phyloP scores from a whole-genome alignment of 2,888 invertebrate species.

The Tethea ocularis region DNA sequence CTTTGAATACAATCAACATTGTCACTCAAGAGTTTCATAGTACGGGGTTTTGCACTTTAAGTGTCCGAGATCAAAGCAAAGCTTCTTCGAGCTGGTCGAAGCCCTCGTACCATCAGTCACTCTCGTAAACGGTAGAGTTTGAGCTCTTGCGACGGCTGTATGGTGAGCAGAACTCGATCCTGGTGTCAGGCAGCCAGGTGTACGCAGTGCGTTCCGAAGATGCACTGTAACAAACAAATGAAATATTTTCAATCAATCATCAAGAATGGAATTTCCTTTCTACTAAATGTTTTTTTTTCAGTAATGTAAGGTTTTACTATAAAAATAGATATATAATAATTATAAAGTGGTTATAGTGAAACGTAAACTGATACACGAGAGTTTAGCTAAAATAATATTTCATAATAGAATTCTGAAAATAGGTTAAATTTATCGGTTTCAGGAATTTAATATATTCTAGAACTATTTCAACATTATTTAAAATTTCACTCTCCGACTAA shows the following conservation, averaged over 20 bases:
- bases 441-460: background rate
- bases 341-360: background rate
- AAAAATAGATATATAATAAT: no score
- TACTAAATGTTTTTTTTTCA: background rate
- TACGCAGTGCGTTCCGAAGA: slow-evolving; percentile 82
- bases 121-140: slow-evolving; percentile 78
- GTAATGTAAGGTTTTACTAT: no score
- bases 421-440: background rate
- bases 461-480: background rate
- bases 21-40: slow-evolving; percentile 28
- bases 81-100: slow-evolving; percentile 77
- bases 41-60: slow-evolving; percentile 40
- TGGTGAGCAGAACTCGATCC: slow-evolving; percentile 75
- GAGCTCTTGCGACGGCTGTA: slow-evolving; percentile 74
- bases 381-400: no score
- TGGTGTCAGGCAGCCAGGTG: slow-evolving; percentile 80
- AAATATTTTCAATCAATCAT: slow-evolving; percentile 9
- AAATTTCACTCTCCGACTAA: slow-evolving; percentile 5
- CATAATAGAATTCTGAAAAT: no score
- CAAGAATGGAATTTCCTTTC: slow-evolving; percentile 9
- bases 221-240: slow-evolving; percentile 67
- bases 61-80: slow-evolving; percentile 61
- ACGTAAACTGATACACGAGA: no score
- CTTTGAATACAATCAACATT: slow-evolving; percentile 23
- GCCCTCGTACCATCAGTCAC: slow-evolving; percentile 76